These are phyloP conservation scores for Macquaria ambigua DNA, from an alignment of 2,113 vertebrate species.

Conservation along the genomic window DNA sequence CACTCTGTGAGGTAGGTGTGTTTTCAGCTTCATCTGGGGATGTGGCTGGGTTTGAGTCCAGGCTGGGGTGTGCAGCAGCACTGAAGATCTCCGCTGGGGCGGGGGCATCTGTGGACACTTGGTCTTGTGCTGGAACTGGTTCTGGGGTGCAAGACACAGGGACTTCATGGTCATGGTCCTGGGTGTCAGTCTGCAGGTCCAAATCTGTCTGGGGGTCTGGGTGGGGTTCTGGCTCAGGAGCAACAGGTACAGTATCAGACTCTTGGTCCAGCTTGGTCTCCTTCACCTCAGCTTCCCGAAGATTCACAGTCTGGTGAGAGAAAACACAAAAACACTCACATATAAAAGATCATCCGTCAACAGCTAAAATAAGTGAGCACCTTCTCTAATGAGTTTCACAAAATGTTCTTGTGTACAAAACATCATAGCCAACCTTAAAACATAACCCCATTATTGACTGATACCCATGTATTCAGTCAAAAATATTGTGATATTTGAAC, in stretches of 20 bases:
- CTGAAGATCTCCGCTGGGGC: conserved; percentile 37
- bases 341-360: background rate
- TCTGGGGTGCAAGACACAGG: conserved; percentile 72
- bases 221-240: conserved; percentile 66
- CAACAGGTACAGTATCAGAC: conserved; percentile 50
- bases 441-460: background rate
- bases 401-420: background rate
- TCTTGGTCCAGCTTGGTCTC: conserved; percentile 55
- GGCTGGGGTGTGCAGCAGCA: conserved; percentile 33
- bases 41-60: conserved; percentile 47
- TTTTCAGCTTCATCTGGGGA: conserved; percentile 76
- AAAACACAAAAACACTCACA: background rate
- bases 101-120: conserved; percentile 51
- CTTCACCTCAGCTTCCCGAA: conserved; percentile 75
- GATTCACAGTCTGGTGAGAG: conserved; percentile 79
- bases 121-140: conserved; percentile 52
- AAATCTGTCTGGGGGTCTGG: conserved; percentile 57
- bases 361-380: background rate
- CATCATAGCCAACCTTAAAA: background rate
- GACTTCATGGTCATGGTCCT: conserved; percentile 76
- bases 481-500: background rate
- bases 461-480: background rate
- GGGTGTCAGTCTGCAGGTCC: conserved; percentile 33
- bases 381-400: background rate
- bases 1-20: conserved; percentile 93